Conservation (phyloP, 2,888 invertebrate genomes). For the Plagodis dolabraria region DNA sequence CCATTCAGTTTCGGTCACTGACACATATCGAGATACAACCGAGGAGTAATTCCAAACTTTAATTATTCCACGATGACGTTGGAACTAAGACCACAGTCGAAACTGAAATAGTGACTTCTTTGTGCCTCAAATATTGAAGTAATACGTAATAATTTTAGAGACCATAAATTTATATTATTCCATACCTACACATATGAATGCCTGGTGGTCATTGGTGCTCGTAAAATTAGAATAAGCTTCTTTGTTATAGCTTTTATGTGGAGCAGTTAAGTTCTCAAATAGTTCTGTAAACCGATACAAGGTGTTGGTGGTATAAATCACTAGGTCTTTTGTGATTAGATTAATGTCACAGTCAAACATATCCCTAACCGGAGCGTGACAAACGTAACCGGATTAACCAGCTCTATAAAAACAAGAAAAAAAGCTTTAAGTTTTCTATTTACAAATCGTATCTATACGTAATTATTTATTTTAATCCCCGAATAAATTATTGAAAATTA, state of each 20-base stretch:
- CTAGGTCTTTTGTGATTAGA: constrained; percentile 78
- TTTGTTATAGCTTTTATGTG: constrained; percentile 58
- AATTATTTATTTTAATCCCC: constrained; percentile 76
- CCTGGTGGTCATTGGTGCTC: constrained; percentile 50
- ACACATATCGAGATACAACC: constrained; percentile 61
- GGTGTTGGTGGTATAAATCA: constrained; percentile 73
- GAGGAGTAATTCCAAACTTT: constrained; percentile 68
- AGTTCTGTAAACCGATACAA: constrained; percentile 56
- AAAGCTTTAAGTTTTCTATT: constrained; percentile 73
- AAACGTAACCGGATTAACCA: constrained; percentile 58
- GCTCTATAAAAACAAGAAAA: constrained; percentile 56
- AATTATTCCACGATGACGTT: constrained; percentile 58
- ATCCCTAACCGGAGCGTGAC: constrained; percentile 58
- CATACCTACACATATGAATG: constrained; percentile 34
- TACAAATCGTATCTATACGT: constrained; percentile 73
- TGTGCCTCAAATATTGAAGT: constrained; percentile 23
- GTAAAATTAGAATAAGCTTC: constrained; percentile 62
- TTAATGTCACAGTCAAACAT: constrained; percentile 79
- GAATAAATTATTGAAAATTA: constrained; percentile 7
- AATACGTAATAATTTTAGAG: constrained; percentile 31
- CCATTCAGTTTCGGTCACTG: constrained; percentile 78
- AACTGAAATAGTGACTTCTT: constrained; percentile 15
- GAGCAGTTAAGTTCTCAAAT: constrained; percentile 46
- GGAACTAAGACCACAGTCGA: constrained; percentile 3
- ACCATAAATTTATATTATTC: constrained; percentile 32